phyloP scores from a whole-genome alignment of 2,113 vertebrate genomes.

The Xiphophorus maculatus region DNA sequence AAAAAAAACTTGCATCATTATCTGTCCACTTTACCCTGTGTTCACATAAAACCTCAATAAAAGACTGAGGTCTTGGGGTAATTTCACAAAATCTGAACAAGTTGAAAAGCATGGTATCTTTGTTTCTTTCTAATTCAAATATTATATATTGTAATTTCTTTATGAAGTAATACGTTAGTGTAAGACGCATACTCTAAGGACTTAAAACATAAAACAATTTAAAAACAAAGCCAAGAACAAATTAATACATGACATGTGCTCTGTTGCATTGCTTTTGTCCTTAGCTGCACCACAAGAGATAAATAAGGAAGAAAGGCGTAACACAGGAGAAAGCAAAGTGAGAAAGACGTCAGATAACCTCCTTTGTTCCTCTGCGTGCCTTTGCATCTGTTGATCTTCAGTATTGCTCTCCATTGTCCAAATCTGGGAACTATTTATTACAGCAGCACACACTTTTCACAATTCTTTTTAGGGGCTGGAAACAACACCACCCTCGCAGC shows the following conservation, averaged over 20 bases:
- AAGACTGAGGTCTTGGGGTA: neutral
- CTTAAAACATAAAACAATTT: too few species aligned
- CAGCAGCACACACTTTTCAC: constrained; percentile 89
- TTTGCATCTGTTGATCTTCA: constrained; percentile 54
- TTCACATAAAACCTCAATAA: neutral
- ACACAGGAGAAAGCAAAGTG: constrained; percentile 11
- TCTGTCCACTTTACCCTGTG: neutral
- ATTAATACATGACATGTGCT: constrained; percentile 26
- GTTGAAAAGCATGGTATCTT: neutral
- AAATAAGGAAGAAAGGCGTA: constrained; percentile 36
- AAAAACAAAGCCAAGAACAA: neutral
- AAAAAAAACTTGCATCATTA: neutral
- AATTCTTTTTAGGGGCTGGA: constrained; percentile 88
- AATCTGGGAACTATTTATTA: constrained; percentile 75
- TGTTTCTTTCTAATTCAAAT: neutral
- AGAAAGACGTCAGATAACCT: constrained; percentile 37
- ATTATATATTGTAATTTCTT: neutral
- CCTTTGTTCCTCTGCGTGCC: constrained; percentile 46
- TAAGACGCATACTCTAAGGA: too few species aligned
- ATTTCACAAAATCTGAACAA: neutral
- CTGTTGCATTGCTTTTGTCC: constrained; percentile 65
- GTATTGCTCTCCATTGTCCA: constrained; percentile 69
- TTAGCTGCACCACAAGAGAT: constrained; percentile 65
- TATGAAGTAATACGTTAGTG: too few species aligned
- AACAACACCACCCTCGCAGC: constrained; percentile 91